Conservation (phyloP, 2,888 invertebrate species). For the Mesorhabditis sp. region DNA sequence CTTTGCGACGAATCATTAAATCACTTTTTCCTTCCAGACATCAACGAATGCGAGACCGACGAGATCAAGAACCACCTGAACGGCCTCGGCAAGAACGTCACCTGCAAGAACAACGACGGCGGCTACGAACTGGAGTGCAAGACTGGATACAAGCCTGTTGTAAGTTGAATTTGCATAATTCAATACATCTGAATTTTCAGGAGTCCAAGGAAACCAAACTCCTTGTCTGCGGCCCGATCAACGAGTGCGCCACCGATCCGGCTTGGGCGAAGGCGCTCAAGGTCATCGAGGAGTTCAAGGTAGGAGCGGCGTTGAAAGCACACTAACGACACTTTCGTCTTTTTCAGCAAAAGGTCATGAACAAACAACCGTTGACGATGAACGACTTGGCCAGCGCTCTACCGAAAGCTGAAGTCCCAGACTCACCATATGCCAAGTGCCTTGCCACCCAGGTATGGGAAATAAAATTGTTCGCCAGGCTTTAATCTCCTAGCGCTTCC, state of each 20-base stretch:
- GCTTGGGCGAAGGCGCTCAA: slow-evolving; percentile 1
- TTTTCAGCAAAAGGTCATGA: not conserved
- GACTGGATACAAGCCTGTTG: not conserved
- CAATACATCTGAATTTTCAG: not conserved
- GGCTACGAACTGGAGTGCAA: not conserved
- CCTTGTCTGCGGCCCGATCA: slow-evolving; percentile 1
- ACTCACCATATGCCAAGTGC: not conserved
- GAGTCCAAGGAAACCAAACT: not conserved
- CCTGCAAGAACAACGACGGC: not conserved
- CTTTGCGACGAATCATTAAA: no score
- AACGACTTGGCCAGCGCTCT: not conserved
- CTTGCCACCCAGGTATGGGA: not conserved
- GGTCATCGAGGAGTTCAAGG: slow-evolving; percentile 2
- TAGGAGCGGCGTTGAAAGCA: not conserved
- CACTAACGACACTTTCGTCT: not conserved
- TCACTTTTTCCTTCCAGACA: not conserved
- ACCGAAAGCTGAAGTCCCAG: not conserved
- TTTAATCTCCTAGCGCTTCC: not conserved
- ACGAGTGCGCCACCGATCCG: slow-evolving; percentile 2
- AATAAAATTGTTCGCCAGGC: not conserved
- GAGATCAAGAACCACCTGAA: not conserved
- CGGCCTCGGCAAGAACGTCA: not conserved
- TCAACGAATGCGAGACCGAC: not conserved
- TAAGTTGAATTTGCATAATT: not conserved
- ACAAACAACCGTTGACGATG: not conserved